phyloP scores from a whole-genome alignment of 2,113 vertebrate genomes.

The Upupa epops region DNA sequence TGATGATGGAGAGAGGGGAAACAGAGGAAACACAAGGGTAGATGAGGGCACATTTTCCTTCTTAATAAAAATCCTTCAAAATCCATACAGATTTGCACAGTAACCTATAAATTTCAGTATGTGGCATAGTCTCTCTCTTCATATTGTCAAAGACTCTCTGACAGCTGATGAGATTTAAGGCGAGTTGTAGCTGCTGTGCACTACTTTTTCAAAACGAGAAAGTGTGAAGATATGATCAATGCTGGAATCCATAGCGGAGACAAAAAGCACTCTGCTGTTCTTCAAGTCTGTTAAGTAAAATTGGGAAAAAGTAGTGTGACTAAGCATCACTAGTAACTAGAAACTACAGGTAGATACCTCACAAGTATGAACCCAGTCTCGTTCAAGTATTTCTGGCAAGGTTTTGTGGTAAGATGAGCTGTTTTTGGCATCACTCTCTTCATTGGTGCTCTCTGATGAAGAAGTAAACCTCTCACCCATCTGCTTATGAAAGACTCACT shows the following conservation, averaged over 20 bases:
- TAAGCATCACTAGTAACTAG: neutral
- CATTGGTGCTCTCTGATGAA: neutral
- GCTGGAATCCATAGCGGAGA: neutral
- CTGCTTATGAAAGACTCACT: neutral
- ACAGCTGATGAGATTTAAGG: constrained; percentile 41
- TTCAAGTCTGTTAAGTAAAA: neutral
- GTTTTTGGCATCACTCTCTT: neutral
- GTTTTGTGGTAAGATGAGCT: neutral
- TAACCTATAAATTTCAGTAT: constrained; percentile 28
- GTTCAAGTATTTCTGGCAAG: neutral
- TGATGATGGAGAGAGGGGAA: neutral
- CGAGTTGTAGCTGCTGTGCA: neutral
- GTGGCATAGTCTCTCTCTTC: neutral
- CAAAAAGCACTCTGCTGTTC: neutral
- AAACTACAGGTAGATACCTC: neutral
- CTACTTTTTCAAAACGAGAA: neutral
- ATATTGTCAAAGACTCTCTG: constrained; percentile 2
- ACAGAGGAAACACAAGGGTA: neutral
- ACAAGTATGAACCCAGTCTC: neutral
- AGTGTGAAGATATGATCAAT: constrained; percentile 26
- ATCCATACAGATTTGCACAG: neutral
- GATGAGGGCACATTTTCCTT: neutral
- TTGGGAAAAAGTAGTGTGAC: neutral
- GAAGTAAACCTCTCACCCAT: neutral
- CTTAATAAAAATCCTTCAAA: constrained; percentile 1